Base-by-base conservation (phyloP, 2,888 invertebrate genomes). In the Tiliacea citrago region DNA sequence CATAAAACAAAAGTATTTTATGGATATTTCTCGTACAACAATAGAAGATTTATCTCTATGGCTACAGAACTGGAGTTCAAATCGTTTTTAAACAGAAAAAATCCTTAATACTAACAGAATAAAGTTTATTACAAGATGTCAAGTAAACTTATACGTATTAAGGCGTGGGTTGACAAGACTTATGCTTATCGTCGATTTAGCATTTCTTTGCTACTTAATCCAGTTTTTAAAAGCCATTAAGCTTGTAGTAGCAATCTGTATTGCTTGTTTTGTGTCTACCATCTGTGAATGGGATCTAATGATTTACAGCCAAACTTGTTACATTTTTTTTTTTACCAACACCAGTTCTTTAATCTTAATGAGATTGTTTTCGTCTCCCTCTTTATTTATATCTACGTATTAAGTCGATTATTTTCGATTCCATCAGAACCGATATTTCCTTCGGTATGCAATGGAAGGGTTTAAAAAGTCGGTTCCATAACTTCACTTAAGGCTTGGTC, bases 161-260 rank as follows among this genome's bases (percentile, higher is more conserved):
- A 80, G 55, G 94, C 94, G 95, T 96, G 95, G 96, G 96, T 90
- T 92, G 95, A 94, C 93, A 95, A 94, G 95, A 94, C 90, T 90
- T 94, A 95, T 93, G 94, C 94, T 95, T 96, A 96, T 96, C 94
- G 93, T 91, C 91, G 92, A 93, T 95, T 95, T 94, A 95, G 94
- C 94, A 94, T 95, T 95, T 95, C 95, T 94, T 93, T 87, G 95
- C 95, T 95, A 95, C 95, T 93, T 95, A 94, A 94, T 95, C 94
- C 93, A 95, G 94, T 95, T 95, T 94, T 94, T 92, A 92, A 92
- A 94, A 92, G 93, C 93, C 91, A 95, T 95, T 95, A 92, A 93
- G 91, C 92, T 94, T 95, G 95, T 95, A 95, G 95, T 94, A 94
- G 94, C 95, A 91, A 91, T 91, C 89, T 91, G 91, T 92, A 91